phyloP scores from a whole-genome alignment of 2,113 vertebrate genomes.

The Mobula hypostoma region DNA sequence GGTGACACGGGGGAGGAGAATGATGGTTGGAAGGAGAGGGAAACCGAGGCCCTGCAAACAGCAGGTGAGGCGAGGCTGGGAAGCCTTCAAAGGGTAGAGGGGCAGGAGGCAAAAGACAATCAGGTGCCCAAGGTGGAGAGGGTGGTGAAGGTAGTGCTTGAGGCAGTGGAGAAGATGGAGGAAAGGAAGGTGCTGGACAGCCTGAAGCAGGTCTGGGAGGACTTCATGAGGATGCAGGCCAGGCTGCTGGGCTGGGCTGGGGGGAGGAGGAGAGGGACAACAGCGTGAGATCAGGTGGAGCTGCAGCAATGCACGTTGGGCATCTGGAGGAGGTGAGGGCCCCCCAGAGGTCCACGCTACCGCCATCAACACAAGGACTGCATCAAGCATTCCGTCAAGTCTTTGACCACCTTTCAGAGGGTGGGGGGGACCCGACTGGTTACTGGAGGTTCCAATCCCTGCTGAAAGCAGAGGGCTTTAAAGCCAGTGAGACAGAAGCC shows the following conservation, averaged over 20 bases:
- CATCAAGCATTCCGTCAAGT: not conserved
- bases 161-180: slow-evolving; percentile 7
- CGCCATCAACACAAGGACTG: not conserved
- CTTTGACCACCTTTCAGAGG: not conserved
- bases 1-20: not conserved
- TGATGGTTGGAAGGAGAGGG: not conserved
- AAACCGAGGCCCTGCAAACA: not conserved
- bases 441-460: not conserved
- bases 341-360: no score
- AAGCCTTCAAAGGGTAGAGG: no score
- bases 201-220: not conserved
- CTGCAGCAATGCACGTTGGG: no score
- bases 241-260: not conserved
- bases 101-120: not conserved
- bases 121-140: not conserved
- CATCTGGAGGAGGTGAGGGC: no score
- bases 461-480: not conserved
- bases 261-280: no score
- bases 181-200: not conserved
- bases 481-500: not conserved
- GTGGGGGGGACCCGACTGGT: not conserved
- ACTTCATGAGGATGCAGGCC: not conserved
- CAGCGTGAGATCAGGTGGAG: no score
- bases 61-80: not conserved
- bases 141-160: not conserved